Conservation (phyloP, 1,140 invertebrate genomes). For the Rhopalosiphum maidis region DNA sequence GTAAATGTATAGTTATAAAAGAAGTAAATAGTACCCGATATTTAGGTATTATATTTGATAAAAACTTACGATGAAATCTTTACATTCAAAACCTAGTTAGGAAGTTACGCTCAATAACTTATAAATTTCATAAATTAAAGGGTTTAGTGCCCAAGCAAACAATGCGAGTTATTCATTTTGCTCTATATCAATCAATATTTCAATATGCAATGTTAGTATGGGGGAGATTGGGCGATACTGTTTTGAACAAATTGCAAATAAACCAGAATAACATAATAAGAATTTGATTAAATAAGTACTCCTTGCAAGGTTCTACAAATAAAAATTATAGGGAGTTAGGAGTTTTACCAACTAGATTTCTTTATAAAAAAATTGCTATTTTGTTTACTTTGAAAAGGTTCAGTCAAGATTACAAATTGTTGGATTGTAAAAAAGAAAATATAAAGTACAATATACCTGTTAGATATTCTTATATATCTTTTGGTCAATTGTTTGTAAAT, state of each 20-base stretch:
- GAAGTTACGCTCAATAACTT: background rate
- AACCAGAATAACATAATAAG: background rate
- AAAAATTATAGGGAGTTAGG: background rate
- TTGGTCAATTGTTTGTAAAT: too few relatives aligned
- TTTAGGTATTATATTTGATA: too few relatives aligned
- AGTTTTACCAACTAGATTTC: background rate
- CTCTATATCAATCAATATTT: background rate
- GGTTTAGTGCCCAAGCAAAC: background rate
- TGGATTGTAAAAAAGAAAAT: too few relatives aligned
- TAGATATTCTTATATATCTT: too few relatives aligned
- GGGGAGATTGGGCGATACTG: background rate
- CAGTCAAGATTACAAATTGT: background rate
- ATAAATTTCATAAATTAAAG: background rate
- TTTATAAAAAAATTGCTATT: background rate
- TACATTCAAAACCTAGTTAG: background rate
- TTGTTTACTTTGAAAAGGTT: background rate
- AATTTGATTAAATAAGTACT: background rate
- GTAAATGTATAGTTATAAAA: too few relatives aligned
- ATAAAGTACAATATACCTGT: too few relatives aligned
- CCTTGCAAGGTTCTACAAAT: background rate
- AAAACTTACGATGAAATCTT: background rate
- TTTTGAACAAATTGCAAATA: background rate
- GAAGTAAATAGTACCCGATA: too few relatives aligned
- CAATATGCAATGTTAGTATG: background rate
- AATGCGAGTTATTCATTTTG: background rate